A percentile compares a stretch with the other conserved stretches of the same genome.
phyloP scores from a whole-genome alignment of 2,797 vertebrate species.

The Pterois miles region DNA sequence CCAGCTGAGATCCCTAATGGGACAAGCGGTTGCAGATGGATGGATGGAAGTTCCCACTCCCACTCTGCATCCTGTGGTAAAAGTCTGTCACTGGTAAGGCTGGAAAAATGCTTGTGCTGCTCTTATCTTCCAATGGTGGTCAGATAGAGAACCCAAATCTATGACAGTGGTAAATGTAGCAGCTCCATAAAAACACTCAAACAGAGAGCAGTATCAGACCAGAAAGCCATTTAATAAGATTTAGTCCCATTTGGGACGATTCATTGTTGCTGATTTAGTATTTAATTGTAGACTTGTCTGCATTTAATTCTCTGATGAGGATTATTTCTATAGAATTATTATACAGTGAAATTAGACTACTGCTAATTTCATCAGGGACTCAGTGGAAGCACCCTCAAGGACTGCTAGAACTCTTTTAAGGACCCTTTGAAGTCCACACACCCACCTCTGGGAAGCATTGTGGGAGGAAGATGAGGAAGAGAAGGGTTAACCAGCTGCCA shows the following conservation, averaged over 20 bases:
- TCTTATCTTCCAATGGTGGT: neutral
- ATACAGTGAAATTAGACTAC: conserved; percentile 7
- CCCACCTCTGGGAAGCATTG: neutral
- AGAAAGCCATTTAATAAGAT: conserved; percentile 28
- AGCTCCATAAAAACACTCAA: neutral
- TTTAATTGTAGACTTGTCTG: conserved; percentile 30
- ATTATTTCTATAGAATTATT: conserved; percentile 26
- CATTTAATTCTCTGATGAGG: conserved; percentile 15
- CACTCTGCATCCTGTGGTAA: too few relatives aligned
- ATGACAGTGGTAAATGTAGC: neutral
- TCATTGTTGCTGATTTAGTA: conserved; percentile 21
- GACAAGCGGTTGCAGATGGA: too few relatives aligned
- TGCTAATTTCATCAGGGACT: conserved; percentile 24
- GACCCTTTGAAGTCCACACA: conserved; percentile 15
- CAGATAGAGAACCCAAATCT: neutral
- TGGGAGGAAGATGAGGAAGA: conserved; percentile 2
- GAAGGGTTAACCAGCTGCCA: conserved; percentile 39
- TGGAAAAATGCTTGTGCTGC: neutral
- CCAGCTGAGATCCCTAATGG: too few relatives aligned
- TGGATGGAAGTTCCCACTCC: too few relatives aligned
- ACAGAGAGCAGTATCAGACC: neutral
- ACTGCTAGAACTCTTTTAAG: neutral
- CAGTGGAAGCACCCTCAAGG: neutral
- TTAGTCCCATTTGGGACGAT: conserved; percentile 19
- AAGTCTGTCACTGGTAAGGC: neutral